Base-by-base conservation (phyloP, 92 coral and sea anemone genomes). In the Virgularia gustaviana region DNA sequence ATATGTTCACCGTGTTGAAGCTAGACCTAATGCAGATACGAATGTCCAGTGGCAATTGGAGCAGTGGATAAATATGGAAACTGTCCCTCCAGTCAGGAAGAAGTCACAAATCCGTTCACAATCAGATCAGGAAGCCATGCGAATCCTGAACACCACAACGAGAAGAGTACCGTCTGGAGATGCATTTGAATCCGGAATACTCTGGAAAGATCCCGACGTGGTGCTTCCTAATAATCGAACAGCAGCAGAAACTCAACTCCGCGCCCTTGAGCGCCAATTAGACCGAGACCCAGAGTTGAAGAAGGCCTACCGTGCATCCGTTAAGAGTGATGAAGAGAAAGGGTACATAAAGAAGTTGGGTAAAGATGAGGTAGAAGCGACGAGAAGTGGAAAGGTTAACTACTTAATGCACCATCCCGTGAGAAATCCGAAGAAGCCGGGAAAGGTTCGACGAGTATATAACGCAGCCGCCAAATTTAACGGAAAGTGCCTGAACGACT, bases 321-420 rank as follows among this genome's bases (percentile, higher is more conserved):
- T 83, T n/a, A 36, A 42, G 32, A 73, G 43, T 30, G 85, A 83
- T 57, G 18, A 78, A 15, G 80, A 79, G 45, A 83, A 64, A 54
- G 84, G 85, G 15, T 79, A 61, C 58, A 73, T 83, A 37, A 63
- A 65, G 51, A 65, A 31, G 20, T 57, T 78, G 7, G 61, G 73
- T 29, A 41, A 78, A 34, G 59, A 71, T 24, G 82, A 76, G 42
- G 56, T 35, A 27, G 15, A 59, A 20, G 55, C 36, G 2, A 55
- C 39, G 13, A 33, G 72, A 13, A 55, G 42, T 15, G 58, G 3
- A 31, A 36, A 53, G 35, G 36, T 63, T 49, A 54, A 80, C 77
- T 81, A 81, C 71, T 71, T 76, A 29, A 75, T 73, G 19, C 87
- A 63, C 24, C 83, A 77, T 58, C 75, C 83, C 4, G 83, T 71